phyloP scores from a whole-genome alignment of 2,797 vertebrate genomes.

The Xerus rutilus region DNA sequence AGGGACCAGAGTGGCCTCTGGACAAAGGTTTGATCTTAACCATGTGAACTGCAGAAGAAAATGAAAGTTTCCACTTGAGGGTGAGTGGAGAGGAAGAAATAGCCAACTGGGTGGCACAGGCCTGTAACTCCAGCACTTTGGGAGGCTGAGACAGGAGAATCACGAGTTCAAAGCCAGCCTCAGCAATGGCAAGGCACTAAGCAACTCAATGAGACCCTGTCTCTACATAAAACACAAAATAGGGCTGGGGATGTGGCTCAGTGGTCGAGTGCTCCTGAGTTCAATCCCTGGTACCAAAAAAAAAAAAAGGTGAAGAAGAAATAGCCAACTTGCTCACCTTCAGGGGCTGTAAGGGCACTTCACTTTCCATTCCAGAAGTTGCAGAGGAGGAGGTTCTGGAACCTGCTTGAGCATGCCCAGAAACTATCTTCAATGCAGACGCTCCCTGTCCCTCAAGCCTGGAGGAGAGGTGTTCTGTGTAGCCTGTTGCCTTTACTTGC shows the following conservation, averaged over 20 bases:
- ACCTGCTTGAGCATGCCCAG: not conserved
- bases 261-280: too few relatives aligned
- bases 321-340: constrained; percentile 67
- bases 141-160: too few relatives aligned
- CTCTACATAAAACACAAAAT: too few relatives aligned
- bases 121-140: too few relatives aligned
- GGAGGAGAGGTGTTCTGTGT: not conserved
- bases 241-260: too few relatives aligned
- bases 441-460: not conserved
- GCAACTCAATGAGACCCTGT: too few relatives aligned
- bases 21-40: not conserved
- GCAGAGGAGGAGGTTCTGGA: constrained; percentile 60
- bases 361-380: constrained; percentile 43
- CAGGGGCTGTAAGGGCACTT: not conserved
- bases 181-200: too few relatives aligned
- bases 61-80: not conserved
- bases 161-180: too few relatives aligned
- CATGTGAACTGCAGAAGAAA: not conserved
- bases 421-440: constrained; percentile 30
- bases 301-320: not conserved
- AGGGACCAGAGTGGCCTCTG: not conserved
- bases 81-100: not conserved
- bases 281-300: too few relatives aligned
- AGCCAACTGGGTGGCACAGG: not conserved
- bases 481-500: not conserved